Conservation (phyloP, 2,797 vertebrate species). For the Acanthurus leucopareius region DNA sequence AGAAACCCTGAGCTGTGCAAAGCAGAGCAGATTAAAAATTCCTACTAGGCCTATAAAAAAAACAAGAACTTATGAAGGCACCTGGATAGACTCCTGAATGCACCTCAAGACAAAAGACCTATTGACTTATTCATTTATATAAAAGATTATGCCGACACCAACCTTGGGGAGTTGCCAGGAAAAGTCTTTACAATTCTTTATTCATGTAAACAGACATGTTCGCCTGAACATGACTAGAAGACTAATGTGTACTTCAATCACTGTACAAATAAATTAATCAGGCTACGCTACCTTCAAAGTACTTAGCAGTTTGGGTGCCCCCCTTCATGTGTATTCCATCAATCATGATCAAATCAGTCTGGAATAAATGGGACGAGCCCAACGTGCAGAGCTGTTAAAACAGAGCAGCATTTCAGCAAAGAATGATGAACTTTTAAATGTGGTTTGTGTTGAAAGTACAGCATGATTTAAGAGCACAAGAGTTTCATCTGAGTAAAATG, state of each 20-base stretch:
- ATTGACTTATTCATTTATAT: conserved; percentile 68
- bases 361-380: conserved; percentile 59
- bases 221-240: conserved; percentile 47
- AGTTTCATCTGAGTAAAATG: conserved; percentile 3
- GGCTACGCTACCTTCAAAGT: conserved; percentile 45
- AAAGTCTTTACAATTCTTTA: conserved; percentile 53
- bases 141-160: conserved; percentile 56
- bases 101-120: conserved; percentile 69
- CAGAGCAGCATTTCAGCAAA: conserved; percentile 34
- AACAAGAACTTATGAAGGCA: conserved; percentile 55
- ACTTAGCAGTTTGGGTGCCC: conserved; percentile 56
- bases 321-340: conserved; percentile 66
- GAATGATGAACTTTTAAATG: conserved; percentile 49
- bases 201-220: conserved; percentile 69
- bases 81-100: conserved; percentile 62
- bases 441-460: conserved; percentile 39
- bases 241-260: conserved; percentile 51
- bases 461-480: conserved; percentile 4
- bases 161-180: conserved; percentile 45
- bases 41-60: conserved; percentile 64
- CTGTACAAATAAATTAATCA: conserved; percentile 76
- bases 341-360: conserved; percentile 71
- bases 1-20: conserved; percentile 59
- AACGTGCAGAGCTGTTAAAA: conserved; percentile 50
- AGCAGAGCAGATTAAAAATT: conserved; percentile 65